phyloP scores from a whole-genome alignment of 2,113 vertebrate genomes.

The Pelecanoides urinatrix region DNA sequence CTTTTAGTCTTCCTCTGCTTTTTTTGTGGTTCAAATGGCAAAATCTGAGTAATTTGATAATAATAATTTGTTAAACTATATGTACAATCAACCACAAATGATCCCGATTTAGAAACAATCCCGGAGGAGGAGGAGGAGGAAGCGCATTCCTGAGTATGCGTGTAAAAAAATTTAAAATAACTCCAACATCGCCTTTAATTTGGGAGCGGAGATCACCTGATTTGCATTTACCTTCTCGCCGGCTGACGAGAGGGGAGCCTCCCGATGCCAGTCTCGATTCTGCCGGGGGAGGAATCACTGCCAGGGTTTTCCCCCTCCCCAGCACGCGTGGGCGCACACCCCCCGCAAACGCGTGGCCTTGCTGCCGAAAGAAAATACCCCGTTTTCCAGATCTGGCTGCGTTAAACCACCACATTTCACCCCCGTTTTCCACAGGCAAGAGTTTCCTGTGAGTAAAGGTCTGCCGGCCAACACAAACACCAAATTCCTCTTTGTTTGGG shows the following conservation, averaged over 20 bases:
- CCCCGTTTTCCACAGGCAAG: not conserved
- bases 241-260: not conserved
- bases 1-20: not conserved
- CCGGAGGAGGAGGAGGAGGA: not conserved
- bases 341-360: not conserved
- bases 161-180: not conserved
- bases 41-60: conserved; percentile 8
- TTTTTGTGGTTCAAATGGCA: not conserved
- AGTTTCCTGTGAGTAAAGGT: conserved; percentile 47
- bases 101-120: conserved; percentile 28
- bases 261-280: not conserved
- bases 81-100: conserved; percentile 11
- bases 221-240: not conserved
- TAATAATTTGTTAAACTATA: not conserved
- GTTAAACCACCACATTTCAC: not conserved
- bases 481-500: conserved; percentile 46
- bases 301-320: not conserved
- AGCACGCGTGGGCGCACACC: not conserved
- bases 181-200: not conserved
- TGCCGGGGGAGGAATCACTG: not conserved
- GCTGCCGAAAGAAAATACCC: not conserved
- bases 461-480: conserved; percentile 33
- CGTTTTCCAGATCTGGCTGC: not conserved
- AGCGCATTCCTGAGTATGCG: not conserved
- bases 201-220: not conserved